A percentile compares a stretch with the other conserved stretches of the same genome.
Conservation (phyloP, 2,888 invertebrate species). For the Melinopterus prodromus region DNA sequence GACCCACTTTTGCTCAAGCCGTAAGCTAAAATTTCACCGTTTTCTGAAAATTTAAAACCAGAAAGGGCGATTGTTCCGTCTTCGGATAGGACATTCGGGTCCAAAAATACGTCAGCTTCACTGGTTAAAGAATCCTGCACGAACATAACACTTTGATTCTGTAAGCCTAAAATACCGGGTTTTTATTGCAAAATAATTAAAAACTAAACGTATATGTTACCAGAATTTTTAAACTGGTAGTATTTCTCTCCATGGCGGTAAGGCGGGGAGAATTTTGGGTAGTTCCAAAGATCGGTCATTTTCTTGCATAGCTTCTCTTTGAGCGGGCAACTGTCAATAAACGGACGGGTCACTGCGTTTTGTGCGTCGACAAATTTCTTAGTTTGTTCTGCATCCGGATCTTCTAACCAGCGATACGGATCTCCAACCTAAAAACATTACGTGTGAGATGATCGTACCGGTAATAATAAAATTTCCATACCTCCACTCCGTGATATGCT, state of each 20-base stretch:
- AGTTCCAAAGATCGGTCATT: constrained; percentile 93
- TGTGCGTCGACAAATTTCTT: constrained; percentile 89
- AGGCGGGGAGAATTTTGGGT: constrained; percentile 93
- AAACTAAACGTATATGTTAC: constrained; percentile 37
- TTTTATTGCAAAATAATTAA: not conserved
- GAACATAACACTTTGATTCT: constrained; percentile 97
- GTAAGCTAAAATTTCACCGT: constrained; percentile 90
- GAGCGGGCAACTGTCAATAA: constrained; percentile 78
- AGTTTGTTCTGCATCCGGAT: constrained; percentile 93
- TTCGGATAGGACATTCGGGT: constrained; percentile 90
- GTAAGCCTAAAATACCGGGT: constrained; percentile 70
- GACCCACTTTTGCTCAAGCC: constrained; percentile 93
- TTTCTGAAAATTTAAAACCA: constrained; percentile 83
- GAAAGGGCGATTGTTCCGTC: constrained; percentile 90
- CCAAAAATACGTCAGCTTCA: constrained; percentile 88
- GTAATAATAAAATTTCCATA: constrained; percentile 55
- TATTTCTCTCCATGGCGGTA: constrained; percentile 83
- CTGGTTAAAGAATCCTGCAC: constrained; percentile 79
- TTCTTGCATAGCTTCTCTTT: constrained; percentile 78
- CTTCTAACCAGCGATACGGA: constrained; percentile 96
- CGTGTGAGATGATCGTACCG: constrained; percentile 7
- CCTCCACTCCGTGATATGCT: constrained; percentile 83
- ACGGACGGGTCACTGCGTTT: constrained; percentile 88
- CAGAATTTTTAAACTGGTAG: constrained; percentile 90
- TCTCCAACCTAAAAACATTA: constrained; percentile 73